Evolutionary conservation across 1,140 invertebrate genomes (phyloP), one percentile per base, ranked within the genome.

Genomic region (Drosophila elegans): DNA sequence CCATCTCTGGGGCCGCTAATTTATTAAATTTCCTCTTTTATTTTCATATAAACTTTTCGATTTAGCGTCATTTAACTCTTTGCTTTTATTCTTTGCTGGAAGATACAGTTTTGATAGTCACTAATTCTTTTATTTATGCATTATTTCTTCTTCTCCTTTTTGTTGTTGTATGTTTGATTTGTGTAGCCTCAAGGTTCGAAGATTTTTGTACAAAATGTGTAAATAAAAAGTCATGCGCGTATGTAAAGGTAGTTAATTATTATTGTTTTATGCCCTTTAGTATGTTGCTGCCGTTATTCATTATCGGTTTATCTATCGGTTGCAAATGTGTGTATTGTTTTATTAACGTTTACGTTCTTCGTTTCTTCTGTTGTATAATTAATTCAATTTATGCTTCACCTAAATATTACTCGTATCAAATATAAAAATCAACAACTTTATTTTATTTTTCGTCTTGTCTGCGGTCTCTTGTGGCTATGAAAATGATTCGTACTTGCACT

Each of bases 71-170:
- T 71, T 69, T 71, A 71, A 57, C 68, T 71, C 64, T 72, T 81
- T 69, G 77, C 68, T 82, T 91, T 88, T 88, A 80, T 83, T 81
- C 75, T 90, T 90, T 90, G 78, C 81, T 92, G 91, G 91, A 92
- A 92, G 91, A 92, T 92, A 83, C 89, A 80, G 80, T 91, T 91
- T 92, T 92, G 91, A 92, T 92, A 92, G 91, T 92, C 91, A 92
- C 91, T 91, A 92, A 92, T 92, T 92, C 64, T 75, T 90, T 88
- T 90, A 90, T 81, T 85, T 78, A 89, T 90, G 78, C 56, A 80
- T 74, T 79, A 56, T 73, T 82, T 64, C 25, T 27, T 45, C 67
- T 32, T 36, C 36, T 25, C 42, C 27, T 63, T 51, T 74, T 74
- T 67, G 68, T 73, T 71, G 64, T 67, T 66, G 41, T 59, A 54